Percentiles rank a stretch among this genome's conserved stretches.
Evolutionary conservation across 2,888 invertebrate species (phyloP).

Genomic region (Oxyteleia sp.): DNA sequence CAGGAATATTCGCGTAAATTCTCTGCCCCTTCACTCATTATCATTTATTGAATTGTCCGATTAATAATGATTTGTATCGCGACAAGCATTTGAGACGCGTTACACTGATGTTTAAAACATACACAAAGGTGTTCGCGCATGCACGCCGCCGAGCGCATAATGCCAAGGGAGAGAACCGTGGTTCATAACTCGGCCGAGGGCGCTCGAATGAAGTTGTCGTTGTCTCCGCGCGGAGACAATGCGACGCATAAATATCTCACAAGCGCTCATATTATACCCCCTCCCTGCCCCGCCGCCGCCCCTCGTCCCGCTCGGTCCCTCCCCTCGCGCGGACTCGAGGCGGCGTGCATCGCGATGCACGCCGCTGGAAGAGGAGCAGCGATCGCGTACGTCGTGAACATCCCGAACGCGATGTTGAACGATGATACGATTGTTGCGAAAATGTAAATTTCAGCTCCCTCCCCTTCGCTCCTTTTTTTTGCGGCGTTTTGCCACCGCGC

Average conservation of each 20-base stretch:
- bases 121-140: slow-evolving; percentile 57
- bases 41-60: slow-evolving; percentile 59
- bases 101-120: slow-evolving; percentile 62
- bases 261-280: slow-evolving; percentile 83
- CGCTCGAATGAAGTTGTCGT: slow-evolving; percentile 87
- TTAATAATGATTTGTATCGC: slow-evolving; percentile 67
- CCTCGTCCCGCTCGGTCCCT: slow-evolving; percentile 63
- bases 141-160: slow-evolving; percentile 44
- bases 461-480: too few relatives aligned
- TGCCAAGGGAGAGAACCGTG: slow-evolving; percentile 59
- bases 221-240: slow-evolving; percentile 86
- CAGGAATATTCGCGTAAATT: too few relatives aligned
- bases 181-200: slow-evolving; percentile 84
- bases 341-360: slow-evolving; percentile 69
- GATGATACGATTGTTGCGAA: slow-evolving; percentile 73
- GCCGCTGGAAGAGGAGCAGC: slow-evolving; percentile 67
- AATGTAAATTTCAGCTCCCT: slow-evolving; percentile 67
- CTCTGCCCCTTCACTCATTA: slow-evolving; percentile 37
- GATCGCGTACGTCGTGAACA: slow-evolving; percentile 66
- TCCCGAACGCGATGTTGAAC: slow-evolving; percentile 65
- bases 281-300: slow-evolving; percentile 57
- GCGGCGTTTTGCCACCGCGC: slow-evolving; percentile 50
- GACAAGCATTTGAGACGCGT: slow-evolving; percentile 55
- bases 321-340: slow-evolving; percentile 75
- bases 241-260: slow-evolving; percentile 87